phyloP scores from a whole-genome alignment of 2,888 invertebrate species.

The Kuschelorhynchus macadamiae region DNA sequence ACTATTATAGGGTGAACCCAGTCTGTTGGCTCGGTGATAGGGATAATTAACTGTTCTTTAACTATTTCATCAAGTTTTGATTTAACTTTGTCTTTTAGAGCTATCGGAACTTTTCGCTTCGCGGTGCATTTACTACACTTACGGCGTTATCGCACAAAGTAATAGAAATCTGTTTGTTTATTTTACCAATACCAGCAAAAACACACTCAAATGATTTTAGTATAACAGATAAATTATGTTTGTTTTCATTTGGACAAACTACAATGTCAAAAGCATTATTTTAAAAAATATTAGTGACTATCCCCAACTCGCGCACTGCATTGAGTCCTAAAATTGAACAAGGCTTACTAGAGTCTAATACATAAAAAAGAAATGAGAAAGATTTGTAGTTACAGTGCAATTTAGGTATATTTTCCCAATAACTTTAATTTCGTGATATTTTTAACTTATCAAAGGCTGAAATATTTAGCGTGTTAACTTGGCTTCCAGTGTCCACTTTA shows the following conservation, averaged over 20 bases:
- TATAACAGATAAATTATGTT: not conserved
- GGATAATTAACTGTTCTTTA: not conserved
- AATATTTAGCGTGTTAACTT: no score
- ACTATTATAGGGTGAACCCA: not conserved
- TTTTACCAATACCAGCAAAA: not conserved
- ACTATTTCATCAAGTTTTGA: constrained; percentile 32
- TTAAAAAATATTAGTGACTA: not conserved
- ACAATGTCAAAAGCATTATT: not conserved
- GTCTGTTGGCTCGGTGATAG: not conserved
- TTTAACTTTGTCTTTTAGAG: constrained; percentile 1
- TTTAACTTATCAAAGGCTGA: no score
- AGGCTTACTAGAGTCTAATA: not conserved
- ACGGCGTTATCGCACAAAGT: not conserved
- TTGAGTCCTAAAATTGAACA: constrained; percentile 4
- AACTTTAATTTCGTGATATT: no score
- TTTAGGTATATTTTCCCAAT: no score
- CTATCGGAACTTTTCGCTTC: not conserved
- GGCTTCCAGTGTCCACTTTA: no score
- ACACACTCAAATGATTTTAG: not conserved
- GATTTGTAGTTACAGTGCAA: no score
- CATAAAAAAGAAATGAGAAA: not conserved
- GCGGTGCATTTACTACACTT: not conserved
- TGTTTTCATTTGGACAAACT: not conserved
- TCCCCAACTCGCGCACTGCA: not conserved
- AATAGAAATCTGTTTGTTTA: not conserved